Conservation (phyloP, 2,797 vertebrate genomes). For the Rhincodon typus region DNA sequence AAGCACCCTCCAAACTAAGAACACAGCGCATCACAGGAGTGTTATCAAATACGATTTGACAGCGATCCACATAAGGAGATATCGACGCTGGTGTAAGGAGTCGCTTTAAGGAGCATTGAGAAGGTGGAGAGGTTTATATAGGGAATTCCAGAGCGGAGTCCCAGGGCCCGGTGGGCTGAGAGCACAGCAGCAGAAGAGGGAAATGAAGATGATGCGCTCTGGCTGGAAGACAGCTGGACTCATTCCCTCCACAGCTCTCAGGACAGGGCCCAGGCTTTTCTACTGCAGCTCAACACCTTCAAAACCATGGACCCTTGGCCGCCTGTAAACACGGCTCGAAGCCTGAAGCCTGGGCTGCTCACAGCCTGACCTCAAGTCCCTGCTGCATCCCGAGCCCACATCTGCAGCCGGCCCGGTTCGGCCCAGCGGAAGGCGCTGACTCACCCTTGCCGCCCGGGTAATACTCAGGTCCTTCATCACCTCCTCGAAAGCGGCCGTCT, state of each 20-base stretch:
- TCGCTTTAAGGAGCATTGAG: not conserved
- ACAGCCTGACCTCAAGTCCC: not conserved
- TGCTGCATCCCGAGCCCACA: slow-evolving; percentile 37
- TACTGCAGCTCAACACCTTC: not conserved
- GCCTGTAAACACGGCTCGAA: not conserved
- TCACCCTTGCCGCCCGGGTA: slow-evolving; percentile 90
- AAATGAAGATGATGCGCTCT: not conserved
- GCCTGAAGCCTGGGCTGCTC: too few species aligned
- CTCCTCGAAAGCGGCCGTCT: slow-evolving; percentile 92
- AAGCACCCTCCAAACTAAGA: not conserved
- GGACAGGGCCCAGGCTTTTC: not conserved
- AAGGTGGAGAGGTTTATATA: not conserved
- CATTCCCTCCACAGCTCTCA: not conserved
- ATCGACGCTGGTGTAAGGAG: not conserved
- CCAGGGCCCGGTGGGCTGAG: not conserved
- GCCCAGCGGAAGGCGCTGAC: slow-evolving; percentile 44
- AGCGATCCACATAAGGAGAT: not conserved
- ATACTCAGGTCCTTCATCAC: slow-evolving; percentile 95
- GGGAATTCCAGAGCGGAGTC: not conserved
- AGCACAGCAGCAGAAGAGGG: not conserved
- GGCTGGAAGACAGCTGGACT: not conserved
- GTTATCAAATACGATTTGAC: not conserved
- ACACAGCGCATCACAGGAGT: not conserved
- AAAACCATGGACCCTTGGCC: too few species aligned
- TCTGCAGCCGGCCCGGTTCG: slow-evolving; percentile 27